phyloP scores from a whole-genome alignment of 2,113 vertebrate species.

The Cricetomys ansorgei region DNA sequence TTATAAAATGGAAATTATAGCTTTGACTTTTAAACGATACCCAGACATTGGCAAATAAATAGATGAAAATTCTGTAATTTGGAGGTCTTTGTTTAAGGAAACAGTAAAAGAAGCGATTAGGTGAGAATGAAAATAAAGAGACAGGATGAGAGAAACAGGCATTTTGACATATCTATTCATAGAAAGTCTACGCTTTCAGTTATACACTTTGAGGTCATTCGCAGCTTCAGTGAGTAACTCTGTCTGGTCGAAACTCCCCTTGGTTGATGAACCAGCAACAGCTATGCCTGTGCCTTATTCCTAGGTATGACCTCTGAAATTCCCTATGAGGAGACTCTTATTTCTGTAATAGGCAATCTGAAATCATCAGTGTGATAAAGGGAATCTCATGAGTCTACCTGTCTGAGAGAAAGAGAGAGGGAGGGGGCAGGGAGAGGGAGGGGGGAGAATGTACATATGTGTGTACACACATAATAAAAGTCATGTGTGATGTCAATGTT shows the following conservation, averaged over 20 bases:
- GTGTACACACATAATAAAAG: neutral
- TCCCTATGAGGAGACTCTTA: too few relatives aligned
- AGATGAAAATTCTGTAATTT: neutral
- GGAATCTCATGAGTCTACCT: neutral
- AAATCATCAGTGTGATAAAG: neutral
- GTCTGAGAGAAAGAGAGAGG: neutral
- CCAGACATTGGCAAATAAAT: neutral
- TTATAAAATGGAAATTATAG: neutral
- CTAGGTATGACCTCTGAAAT: neutral
- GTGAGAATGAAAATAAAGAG: neutral
- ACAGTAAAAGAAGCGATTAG: neutral
- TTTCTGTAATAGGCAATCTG: neutral
- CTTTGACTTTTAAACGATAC: conserved; percentile 18
- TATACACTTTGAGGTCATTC: neutral
- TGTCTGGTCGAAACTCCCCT: neutral
- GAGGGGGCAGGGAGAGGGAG: neutral
- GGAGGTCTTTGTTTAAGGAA: neutral
- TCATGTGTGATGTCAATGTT: neutral
- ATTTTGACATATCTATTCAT: neutral
- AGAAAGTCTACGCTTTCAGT: neutral
- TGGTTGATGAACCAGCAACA: neutral
- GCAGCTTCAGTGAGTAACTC: neutral
- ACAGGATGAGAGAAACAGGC: neutral
- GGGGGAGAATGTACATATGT: too few relatives aligned
- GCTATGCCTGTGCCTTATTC: neutral